Conservation (phyloP, 2,888 invertebrate species). For the Acanthopleura granulata region DNA sequence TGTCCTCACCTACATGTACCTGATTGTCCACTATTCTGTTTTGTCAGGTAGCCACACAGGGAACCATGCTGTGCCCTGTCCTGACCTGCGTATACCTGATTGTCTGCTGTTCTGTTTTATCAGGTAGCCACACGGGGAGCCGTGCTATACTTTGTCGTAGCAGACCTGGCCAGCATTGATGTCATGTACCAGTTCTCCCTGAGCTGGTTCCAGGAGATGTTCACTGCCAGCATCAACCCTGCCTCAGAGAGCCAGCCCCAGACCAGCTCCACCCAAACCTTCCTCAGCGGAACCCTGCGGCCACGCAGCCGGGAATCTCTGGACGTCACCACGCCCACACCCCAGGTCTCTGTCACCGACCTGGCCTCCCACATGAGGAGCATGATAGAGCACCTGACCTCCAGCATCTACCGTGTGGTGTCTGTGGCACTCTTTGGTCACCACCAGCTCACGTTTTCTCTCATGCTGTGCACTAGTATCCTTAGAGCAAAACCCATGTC, state of each 20-base stretch:
- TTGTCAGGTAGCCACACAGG: conserved; percentile 65
- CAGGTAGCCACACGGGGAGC: conserved; percentile 69
- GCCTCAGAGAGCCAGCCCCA: conserved; percentile 21
- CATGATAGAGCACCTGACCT: conserved; percentile 54
- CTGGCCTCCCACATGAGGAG: conserved; percentile 21
- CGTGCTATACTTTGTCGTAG: conserved; percentile 67
- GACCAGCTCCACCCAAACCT: conserved; percentile 19
- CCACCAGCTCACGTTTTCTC: conserved; percentile 68
- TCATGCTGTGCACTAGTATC: conserved; percentile 64
- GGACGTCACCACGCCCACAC: background rate
- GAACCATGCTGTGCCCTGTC: conserved; percentile 68
- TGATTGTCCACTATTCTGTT: too few species aligned
- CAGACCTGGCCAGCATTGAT: conserved; percentile 65
- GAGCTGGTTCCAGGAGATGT: conserved; percentile 68
- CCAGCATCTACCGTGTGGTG: conserved; percentile 64
- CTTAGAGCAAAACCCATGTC: conserved; percentile 55
- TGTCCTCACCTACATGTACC: conserved; percentile 49
- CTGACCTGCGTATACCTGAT: conserved; percentile 39
- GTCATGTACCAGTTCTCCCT: conserved; percentile 70
- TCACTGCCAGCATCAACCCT: conserved; percentile 58
- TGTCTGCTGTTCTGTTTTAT: too few species aligned
- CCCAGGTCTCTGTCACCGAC: background rate
- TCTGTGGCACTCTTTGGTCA: conserved; percentile 66
- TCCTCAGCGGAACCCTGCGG: conserved; percentile 25
- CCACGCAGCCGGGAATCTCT: background rate